Percentiles rank a stretch among this genome's conserved stretches.
These are phyloP conservation scores for Prunella himalayana DNA, from an alignment of 2,113 vertebrate species.

Conservation along the genomic window DNA sequence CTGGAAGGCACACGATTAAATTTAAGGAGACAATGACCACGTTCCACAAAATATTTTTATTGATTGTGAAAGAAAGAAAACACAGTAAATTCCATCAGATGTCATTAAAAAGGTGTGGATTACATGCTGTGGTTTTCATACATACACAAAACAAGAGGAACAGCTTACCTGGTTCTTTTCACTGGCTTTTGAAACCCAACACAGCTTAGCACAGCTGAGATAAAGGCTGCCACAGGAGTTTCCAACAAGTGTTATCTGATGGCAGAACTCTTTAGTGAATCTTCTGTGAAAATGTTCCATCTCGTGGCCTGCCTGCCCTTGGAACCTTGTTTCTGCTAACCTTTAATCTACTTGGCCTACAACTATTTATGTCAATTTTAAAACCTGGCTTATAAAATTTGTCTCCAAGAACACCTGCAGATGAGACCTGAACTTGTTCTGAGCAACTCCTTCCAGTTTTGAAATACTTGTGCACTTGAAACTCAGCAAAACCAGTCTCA, in stretches of 20 bases:
- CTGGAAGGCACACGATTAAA: background rate
- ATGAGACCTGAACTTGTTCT: background rate
- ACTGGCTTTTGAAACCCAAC: background rate
- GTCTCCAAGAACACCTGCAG: background rate
- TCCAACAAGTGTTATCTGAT: background rate
- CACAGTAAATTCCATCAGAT: slow-evolving; percentile 29
- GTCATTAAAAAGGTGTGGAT: background rate
- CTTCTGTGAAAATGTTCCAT: background rate
- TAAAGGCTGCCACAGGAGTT: background rate
- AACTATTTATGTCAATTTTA: background rate
- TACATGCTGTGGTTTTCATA: slow-evolving; percentile 26
- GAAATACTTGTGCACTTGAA: background rate
- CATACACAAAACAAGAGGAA: background rate
- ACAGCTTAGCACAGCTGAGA: background rate
- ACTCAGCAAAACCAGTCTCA: background rate
- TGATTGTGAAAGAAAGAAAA: slow-evolving; percentile 40
- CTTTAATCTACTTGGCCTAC: background rate
- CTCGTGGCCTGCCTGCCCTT: background rate
- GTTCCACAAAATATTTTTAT: slow-evolving; percentile 74
- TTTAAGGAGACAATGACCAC: slow-evolving; percentile 70
- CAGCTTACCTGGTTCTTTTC: slow-evolving; percentile 51
- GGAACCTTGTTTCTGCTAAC: background rate
- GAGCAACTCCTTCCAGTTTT: background rate
- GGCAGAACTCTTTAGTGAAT: background rate
- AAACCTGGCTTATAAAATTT: background rate